These are phyloP conservation scores for Clanis bilineata DNA, from an alignment of 2,888 invertebrate species.

Conservation along the genomic window DNA sequence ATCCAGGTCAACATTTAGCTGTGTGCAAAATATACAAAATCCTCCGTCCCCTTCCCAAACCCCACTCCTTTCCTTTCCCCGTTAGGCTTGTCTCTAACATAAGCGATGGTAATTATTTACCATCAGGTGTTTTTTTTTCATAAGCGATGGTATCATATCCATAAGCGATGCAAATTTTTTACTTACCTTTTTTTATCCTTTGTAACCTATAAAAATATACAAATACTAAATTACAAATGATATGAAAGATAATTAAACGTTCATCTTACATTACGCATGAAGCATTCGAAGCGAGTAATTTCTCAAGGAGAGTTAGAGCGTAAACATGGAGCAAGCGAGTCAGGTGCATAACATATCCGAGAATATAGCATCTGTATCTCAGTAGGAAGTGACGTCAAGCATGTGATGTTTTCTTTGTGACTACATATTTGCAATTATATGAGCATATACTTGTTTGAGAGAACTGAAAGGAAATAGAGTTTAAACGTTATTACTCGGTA, in stretches of 20 bases:
- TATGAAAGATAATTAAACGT: background rate
- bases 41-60: no score
- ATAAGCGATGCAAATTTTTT: no score
- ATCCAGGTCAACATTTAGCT: no score
- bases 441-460: background rate
- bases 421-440: background rate
- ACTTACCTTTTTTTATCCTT: no score
- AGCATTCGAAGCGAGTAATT: background rate
- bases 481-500: background rate
- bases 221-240: no score
- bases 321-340: background rate
- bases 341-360: conserved; percentile 3
- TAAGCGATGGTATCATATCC: no score
- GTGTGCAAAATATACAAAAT: no score
- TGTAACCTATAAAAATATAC: no score
- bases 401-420: background rate
- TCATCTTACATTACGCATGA: background rate
- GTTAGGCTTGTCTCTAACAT: no score
- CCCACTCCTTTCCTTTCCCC: no score
- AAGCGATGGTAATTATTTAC: no score
- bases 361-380: background rate
- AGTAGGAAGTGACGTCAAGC: background rate
- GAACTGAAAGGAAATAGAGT: background rate
- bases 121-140: no score
- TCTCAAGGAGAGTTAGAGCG: conserved; percentile 1